Percentiles rank a stretch among this genome's conserved stretches.
Evolutionary conservation across 2,888 invertebrate genomes (phyloP).

Genomic region (Chaitophorus viminalis): DNA sequence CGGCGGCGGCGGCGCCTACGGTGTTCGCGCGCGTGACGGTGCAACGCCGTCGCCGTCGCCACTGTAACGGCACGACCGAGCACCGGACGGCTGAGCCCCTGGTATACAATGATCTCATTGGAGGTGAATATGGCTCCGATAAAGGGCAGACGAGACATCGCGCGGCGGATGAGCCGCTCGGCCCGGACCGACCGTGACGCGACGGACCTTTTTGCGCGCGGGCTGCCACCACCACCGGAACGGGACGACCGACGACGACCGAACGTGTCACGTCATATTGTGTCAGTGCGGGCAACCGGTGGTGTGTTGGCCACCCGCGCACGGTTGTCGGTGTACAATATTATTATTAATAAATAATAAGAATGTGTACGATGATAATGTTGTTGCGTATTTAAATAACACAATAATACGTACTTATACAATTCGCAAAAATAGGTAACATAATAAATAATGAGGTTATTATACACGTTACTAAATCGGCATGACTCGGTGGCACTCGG

Average conservation of each 20-base stretch:
- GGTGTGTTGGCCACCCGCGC: background rate
- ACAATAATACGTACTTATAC: too few species aligned
- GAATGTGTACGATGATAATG: too few species aligned
- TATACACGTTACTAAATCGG: too few species aligned
- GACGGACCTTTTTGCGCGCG: background rate
- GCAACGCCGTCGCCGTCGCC: background rate
- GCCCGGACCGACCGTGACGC: background rate
- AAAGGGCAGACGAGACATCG: constrained; percentile 49
- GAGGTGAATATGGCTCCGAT: constrained; percentile 58
- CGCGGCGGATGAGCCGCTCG: constrained; percentile 15
- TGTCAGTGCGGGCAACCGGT: constrained; percentile 47
- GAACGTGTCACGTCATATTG: background rate
- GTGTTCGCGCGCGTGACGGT: background rate
- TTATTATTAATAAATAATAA: too few species aligned
- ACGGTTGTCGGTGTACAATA: too few species aligned
- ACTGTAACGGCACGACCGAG: background rate
- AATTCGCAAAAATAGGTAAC: too few species aligned
- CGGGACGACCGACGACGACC: background rate
- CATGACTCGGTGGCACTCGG: too few species aligned
- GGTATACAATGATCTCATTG: constrained; percentile 59
- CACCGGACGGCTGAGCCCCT: constrained; percentile 16
- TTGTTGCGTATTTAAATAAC: too few species aligned
- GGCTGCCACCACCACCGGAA: background rate
- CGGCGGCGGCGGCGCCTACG: background rate
- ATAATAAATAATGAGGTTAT: too few species aligned